Conservation (phyloP, 1,140 invertebrate species). For the Eriosoma lanigerum region DNA sequence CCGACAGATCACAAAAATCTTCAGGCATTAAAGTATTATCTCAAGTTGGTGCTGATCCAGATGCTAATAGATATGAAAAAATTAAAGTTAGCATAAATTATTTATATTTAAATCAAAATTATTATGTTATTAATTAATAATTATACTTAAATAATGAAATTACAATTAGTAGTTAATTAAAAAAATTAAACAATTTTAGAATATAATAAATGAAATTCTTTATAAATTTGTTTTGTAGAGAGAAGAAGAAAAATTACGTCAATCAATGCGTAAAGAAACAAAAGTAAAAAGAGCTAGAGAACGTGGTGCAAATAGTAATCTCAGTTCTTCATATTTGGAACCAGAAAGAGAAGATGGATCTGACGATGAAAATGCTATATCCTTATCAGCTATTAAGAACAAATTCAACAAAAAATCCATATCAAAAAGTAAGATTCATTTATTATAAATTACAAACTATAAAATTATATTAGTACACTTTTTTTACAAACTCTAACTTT, state of each 20-base stretch:
- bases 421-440: slow-evolving; percentile 34
- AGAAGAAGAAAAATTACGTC: slow-evolving; percentile 90
- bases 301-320: slow-evolving; percentile 64
- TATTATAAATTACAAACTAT: neutral
- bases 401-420: slow-evolving; percentile 72
- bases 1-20: slow-evolving; percentile 94
- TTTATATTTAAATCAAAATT: no score
- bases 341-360: slow-evolving; percentile 76
- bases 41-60: slow-evolving; percentile 90
- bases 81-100: slow-evolving; percentile 69
- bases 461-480: neutral
- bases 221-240: slow-evolving; percentile 63
- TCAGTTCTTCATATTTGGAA: slow-evolving; percentile 67
- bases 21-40: slow-evolving; percentile 95
- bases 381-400: slow-evolving; percentile 91
- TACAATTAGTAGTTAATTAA: no score
- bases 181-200: no score
- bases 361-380: slow-evolving; percentile 88
- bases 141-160: no score
- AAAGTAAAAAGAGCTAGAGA: slow-evolving; percentile 67
- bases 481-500: neutral
- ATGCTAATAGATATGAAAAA: slow-evolving; percentile 84
- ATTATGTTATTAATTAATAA: no score
- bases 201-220: no score
- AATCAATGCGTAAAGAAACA: slow-evolving; percentile 77